Base-by-base conservation (phyloP, 2,113 vertebrate species). In the Gopherus flavomarginatus region DNA sequence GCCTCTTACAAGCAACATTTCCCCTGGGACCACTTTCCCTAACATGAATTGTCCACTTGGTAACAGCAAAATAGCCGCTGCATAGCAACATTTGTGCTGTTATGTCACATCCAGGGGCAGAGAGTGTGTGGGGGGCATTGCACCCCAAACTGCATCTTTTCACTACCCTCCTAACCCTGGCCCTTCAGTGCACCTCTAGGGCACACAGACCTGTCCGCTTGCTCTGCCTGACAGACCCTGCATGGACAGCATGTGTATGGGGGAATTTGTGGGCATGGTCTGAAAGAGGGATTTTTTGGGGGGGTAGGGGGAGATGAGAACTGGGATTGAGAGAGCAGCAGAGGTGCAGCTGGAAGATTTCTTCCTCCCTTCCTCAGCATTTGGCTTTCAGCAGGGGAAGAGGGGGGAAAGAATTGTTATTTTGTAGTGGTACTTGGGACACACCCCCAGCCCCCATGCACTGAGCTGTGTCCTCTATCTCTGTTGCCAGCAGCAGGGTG, bases 361-460 rank as follows among this genome's bases (percentile, higher is more conserved):
- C 6, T 4, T n/a, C 31, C 31, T 38, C 17, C 65, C n/a, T n/a
- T 38, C 17, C 19, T 11, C 65, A 22, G 9, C 65, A 72, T 22
- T 9, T 72, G 65, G n/a, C 65, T 38, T 72, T 19, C n/a, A 72
- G 17, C 0, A 0, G 11, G 14, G 65, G 4, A 17, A 1, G 22
- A 8, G 62, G 31, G 62, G 8, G 4, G 21, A 42, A 42, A 42
- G 42, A 11, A 27, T 38, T 72, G 35, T 19, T 72, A 72, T 72
- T 72, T 38, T 11, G 19, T n/a, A 21, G 65, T 38, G n/a, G 65
- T 22, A 72, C 22, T n/a, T 26, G 26, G 65, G 65, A 21, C 59
- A 54, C 50, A 13, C 27, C 11, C 26, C 24, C 57, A 26, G 12
- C 27, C 11, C 35, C 8, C 8, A n/a, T 4, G 8, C 62, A n/a